Conservation (phyloP, 1,140 invertebrate genomes). For the Cyclina sinensis region DNA sequence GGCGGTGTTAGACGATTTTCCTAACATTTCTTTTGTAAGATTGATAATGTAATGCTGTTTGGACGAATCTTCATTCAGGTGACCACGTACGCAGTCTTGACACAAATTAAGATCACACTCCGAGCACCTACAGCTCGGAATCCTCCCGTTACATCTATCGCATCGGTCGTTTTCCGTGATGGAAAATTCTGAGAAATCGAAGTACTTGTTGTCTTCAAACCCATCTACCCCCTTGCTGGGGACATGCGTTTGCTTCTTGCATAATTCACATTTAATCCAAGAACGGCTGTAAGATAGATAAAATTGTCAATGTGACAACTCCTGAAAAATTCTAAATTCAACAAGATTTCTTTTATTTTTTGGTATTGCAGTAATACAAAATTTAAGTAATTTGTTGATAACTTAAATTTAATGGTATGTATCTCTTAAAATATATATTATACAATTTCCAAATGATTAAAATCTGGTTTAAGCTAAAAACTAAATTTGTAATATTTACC, state of each 20-base stretch:
- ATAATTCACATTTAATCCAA: slow-evolving; percentile 40
- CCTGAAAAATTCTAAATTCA: no score
- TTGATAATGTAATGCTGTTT: slow-evolving; percentile 50
- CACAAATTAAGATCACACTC: slow-evolving; percentile 38
- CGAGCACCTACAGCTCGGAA: slow-evolving; percentile 38
- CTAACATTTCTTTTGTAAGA: slow-evolving; percentile 47
- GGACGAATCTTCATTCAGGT: not conserved
- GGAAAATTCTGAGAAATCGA: slow-evolving; percentile 41
- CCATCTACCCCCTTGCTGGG: slow-evolving; percentile 34
- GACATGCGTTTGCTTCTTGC: slow-evolving; percentile 23
- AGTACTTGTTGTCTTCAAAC: slow-evolving; percentile 50
- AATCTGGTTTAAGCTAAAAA: no score
- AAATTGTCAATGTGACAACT: no score
- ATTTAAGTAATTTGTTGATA: no score
- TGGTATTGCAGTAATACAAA: no score
- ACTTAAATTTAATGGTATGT: no score
- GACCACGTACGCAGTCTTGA: slow-evolving; percentile 32
- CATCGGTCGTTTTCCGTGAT: slow-evolving; percentile 42
- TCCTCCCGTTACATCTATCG: not conserved
- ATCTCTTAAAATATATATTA: no score
- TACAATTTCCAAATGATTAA: no score
- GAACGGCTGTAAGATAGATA: slow-evolving; percentile 39
- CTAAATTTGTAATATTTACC: no score
- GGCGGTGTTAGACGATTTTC: not conserved
- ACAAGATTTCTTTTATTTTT: no score